Evolutionary conservation across 2,888 invertebrate genomes (phyloP), one percentile per base, ranked within the genome.

Genomic region (Xanthorhoe designata): DNA sequence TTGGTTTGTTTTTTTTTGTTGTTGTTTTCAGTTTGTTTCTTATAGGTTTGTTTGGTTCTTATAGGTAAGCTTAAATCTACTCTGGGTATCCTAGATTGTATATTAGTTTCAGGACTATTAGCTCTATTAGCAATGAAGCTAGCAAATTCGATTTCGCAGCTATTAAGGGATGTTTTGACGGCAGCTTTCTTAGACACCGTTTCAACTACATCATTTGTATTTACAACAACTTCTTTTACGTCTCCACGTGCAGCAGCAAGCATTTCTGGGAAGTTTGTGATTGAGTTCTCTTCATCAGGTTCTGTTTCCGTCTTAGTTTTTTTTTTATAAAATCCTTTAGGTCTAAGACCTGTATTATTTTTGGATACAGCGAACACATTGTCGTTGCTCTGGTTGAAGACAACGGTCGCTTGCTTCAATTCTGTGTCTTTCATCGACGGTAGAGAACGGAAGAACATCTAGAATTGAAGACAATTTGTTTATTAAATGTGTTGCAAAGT

Each of bases 391-490:
- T 45, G 18, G 35, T 57, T 69, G 50, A 72, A 62, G 15, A 74
- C 78, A 0, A 86, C 66, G 61, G 84, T 87, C 0, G 87, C 88
- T 32, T 86, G 75, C 38, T 83, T 68, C 1, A 89, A 62, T 68
- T 88, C 81, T 0, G 76, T 72, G 2, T 86, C 79, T 0, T 86
- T 76, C 72, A 92, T 74, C 0, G 78, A 83, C 7, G 92, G 91
- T 18, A 91, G 67, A 3, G 78, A 78, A 74, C 88, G 90, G 77
- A 86, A 85, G 79, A 88, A 91, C 90, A 90, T 91, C 92, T 92
- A 81, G 0, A 79, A 78, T 42, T 9, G 55, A 13, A 50, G 10
- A 50, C 50, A 2, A 42, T 13, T 42, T 42, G 2, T n/a, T 45
- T n/a, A n/a, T n/a, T n/a, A n/a, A n/a, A n/a, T n/a, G n/a, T n/a